phyloP scores from a whole-genome alignment of 1,140 invertebrate species.

The Atopsyche davidsoni region DNA sequence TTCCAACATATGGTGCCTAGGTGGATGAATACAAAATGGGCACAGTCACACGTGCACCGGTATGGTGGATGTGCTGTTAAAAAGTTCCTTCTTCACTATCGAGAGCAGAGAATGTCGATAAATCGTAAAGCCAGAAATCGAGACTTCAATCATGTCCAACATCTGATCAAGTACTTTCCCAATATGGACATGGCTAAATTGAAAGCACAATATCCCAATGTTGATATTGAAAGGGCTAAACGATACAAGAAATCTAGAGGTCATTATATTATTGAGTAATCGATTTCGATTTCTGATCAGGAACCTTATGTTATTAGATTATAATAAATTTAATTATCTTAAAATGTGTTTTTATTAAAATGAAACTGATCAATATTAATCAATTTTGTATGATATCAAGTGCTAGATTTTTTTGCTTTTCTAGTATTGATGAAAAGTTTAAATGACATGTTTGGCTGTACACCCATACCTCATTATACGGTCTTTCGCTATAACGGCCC shows the following conservation, averaged over 20 bases:
- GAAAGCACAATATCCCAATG: conserved; percentile 67
- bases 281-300: not conserved
- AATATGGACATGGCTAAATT: conserved; percentile 67
- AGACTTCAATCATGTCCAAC: conserved; percentile 58
- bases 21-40: conserved; percentile 56
- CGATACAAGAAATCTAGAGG: conserved; percentile 51
- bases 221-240: conserved; percentile 64
- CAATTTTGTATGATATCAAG: no score
- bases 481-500: no score
- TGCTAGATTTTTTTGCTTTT: no score
- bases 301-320: no score
- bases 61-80: conserved; percentile 50
- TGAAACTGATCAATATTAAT: no score
- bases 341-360: no score
- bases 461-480: no score
- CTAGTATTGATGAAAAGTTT: no score
- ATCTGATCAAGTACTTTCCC: conserved; percentile 67
- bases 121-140: conserved; percentile 52
- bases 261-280: conserved; percentile 52
- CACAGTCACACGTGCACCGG: conserved; percentile 43
- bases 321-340: no score
- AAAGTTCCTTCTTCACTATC: conserved; percentile 58
- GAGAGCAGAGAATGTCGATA: conserved; percentile 57
- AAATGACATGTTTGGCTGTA: no score
- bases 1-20: conserved; percentile 39